phyloP scores from a whole-genome alignment of 2,113 vertebrate genomes.

The Merops nubicus region DNA sequence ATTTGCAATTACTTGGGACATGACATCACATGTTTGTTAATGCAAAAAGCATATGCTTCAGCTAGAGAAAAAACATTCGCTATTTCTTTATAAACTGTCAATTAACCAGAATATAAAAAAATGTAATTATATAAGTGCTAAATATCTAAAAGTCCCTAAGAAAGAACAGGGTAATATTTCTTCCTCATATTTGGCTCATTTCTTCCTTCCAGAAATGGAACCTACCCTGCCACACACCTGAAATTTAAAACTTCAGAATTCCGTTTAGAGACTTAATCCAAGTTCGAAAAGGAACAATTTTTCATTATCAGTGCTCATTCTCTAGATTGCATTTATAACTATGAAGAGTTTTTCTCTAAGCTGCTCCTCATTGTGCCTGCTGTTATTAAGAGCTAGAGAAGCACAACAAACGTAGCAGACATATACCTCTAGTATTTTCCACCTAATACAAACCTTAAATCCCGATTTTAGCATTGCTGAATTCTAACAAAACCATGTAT shows the following conservation, averaged over 20 bases:
- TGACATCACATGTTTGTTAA: background rate
- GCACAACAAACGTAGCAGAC: background rate
- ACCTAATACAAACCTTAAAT: background rate
- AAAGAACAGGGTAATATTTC: background rate
- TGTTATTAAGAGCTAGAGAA: background rate
- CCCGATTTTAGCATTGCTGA: background rate
- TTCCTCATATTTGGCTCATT: background rate
- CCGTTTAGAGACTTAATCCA: background rate
- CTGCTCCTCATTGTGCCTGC: background rate
- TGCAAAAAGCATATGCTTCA: background rate
- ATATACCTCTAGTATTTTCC: background rate
- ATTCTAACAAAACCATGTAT: background rate
- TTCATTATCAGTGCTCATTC: background rate
- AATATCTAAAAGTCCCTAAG: background rate
- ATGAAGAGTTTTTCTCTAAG: background rate
- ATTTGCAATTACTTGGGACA: background rate
- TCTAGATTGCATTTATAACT: background rate
- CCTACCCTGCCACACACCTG: background rate
- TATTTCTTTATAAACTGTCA: background rate
- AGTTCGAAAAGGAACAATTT: slow-evolving; percentile 3
- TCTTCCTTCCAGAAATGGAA: slow-evolving; percentile 25
- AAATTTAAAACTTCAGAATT: slow-evolving; percentile 17
- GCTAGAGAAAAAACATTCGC: background rate
- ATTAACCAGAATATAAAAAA: slow-evolving; percentile 30
- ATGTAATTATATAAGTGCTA: background rate